A percentile compares a stretch with the other conserved stretches of the same genome.
These are phyloP conservation scores for Drosophila albomicans DNA, from an alignment of 1,140 invertebrate genomes.

Conservation along the genomic window DNA sequence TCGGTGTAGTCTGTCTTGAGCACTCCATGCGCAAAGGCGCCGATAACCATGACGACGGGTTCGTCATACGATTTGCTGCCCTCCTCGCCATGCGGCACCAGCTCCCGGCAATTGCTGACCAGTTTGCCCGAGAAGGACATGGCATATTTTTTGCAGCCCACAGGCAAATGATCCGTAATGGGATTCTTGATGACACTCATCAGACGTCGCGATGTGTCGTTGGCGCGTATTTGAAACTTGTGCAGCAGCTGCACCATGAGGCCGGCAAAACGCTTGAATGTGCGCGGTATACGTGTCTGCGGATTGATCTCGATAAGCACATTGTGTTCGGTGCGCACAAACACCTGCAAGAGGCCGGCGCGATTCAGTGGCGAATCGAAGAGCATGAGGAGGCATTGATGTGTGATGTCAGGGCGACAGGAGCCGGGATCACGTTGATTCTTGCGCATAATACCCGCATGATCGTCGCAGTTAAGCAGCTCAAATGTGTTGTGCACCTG, in stretches of 20 bases:
- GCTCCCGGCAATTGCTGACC: conserved; percentile 90
- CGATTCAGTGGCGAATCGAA: conserved; percentile 98
- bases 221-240: conserved; percentile 96
- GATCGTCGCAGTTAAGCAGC: conserved; percentile 97
- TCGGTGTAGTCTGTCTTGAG: conserved; percentile 96
- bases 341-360: conserved; percentile 95
- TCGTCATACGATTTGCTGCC: conserved; percentile 86
- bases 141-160: conserved; percentile 95
- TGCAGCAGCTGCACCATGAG: conserved; percentile 99
- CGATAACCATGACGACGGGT: conserved; percentile 96
- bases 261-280: conserved; percentile 99
- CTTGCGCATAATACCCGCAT: conserved; percentile 93
- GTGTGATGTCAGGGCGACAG: conserved; percentile 97
- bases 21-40: conserved; percentile 98
- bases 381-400: conserved; percentile 98
- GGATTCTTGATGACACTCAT: conserved; percentile 99
- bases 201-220: conserved; percentile 95
- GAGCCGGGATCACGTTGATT: conserved; percentile 93
- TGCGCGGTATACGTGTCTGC: conserved; percentile 98
- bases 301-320: conserved; percentile 99
- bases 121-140: conserved; percentile 96
- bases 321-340: conserved; percentile 98
- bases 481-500: conserved; percentile 95
- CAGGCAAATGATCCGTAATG: conserved; percentile 96
- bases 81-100: conserved; percentile 89